These are phyloP conservation scores for Rhingia campestris DNA, from an alignment of 2,888 invertebrate genomes.

Conservation along the genomic window DNA sequence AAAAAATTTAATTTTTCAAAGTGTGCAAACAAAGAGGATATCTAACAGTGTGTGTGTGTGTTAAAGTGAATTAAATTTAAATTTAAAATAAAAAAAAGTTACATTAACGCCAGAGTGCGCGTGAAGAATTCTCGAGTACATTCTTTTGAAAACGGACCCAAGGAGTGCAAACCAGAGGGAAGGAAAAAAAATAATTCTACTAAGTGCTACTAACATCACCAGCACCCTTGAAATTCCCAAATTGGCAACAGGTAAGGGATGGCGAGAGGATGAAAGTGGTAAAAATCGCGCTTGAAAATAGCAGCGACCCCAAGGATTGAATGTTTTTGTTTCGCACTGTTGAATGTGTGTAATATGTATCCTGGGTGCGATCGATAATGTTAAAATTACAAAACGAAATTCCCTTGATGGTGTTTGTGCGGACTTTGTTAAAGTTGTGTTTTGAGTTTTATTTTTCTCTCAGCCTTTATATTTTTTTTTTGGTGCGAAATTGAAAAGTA, in stretches of 20 bases:
- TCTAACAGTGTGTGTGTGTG: not conserved
- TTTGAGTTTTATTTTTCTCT: no score
- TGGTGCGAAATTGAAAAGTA: constrained; percentile 54
- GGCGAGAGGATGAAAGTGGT: not conserved
- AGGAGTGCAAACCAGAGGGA: not conserved
- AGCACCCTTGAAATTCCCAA: constrained; percentile 49
- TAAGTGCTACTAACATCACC: constrained; percentile 40
- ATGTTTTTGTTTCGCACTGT: constrained; percentile 17
- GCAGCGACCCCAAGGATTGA: constrained; percentile 11
- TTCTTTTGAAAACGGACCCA: not conserved
- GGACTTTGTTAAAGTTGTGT: no score
- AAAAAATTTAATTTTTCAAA: not conserved
- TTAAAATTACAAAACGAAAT: constrained; percentile 48
- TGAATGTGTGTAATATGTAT: constrained; percentile 22
- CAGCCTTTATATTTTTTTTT: not conserved
- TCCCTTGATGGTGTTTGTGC: no score
- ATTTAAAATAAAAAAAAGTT: constrained; percentile 24
- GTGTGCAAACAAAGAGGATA: not conserved
- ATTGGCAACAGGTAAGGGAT: constrained; percentile 66
- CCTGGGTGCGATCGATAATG: constrained; percentile 59
- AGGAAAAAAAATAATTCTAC: constrained; percentile 14
- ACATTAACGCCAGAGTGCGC: constrained; percentile 43
- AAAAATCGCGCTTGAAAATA: constrained; percentile 2
- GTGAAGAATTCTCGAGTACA: not conserved
- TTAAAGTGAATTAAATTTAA: not conserved